phyloP scores from a whole-genome alignment of 2,888 invertebrate species.

The Agonopterix subpropinquella region DNA sequence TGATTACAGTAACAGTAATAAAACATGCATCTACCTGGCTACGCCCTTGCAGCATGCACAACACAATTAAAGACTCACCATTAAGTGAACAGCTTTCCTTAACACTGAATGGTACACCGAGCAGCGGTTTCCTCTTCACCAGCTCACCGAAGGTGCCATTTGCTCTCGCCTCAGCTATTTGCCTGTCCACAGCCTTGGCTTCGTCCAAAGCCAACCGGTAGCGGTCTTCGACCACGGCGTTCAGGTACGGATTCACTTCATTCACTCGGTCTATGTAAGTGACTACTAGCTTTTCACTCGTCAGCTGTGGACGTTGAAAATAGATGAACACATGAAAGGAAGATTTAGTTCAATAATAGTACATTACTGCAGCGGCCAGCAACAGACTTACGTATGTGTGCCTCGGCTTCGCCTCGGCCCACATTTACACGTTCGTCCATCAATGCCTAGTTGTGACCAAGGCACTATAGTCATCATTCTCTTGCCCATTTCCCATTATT shows the following conservation, averaged over 20 bases:
- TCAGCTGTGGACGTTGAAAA: conserved; percentile 56
- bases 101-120: conserved; percentile 88
- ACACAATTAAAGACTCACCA: conserved; percentile 62
- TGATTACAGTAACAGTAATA: too few relatives aligned
- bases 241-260: conserved; percentile 79
- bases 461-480: too few relatives aligned
- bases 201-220: conserved; percentile 79
- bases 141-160: conserved; percentile 49
- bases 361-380: too few relatives aligned
- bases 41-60: neutral
- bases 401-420: too few relatives aligned
- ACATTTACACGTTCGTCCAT: too few relatives aligned
- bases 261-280: conserved; percentile 79
- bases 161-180: conserved; percentile 31
- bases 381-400: too few relatives aligned
- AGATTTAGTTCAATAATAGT: too few relatives aligned
- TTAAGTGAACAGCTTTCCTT: conserved; percentile 86
- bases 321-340: too few relatives aligned
- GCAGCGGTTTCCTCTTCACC: conserved; percentile 76
- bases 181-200: conserved; percentile 75
- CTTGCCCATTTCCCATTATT: too few relatives aligned
- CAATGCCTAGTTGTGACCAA: too few relatives aligned
- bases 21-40: too few relatives aligned
- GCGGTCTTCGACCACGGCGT: conserved; percentile 81
- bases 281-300: conserved; percentile 74